These are phyloP conservation scores for Distichodus sexfasciatus DNA, from an alignment of 2,797 vertebrate species.

Conservation along the genomic window DNA sequence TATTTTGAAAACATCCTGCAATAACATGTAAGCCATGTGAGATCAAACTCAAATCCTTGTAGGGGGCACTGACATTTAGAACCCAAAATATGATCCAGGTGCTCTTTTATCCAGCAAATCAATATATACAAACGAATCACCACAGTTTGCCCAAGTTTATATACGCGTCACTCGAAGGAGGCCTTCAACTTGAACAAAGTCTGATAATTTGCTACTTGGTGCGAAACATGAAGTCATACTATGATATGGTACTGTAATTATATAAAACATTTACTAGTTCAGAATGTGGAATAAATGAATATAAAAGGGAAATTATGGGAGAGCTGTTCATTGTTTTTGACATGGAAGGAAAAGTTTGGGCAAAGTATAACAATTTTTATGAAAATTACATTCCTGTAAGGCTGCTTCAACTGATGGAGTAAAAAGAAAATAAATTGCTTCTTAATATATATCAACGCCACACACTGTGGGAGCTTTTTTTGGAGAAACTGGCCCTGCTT, in stretches of 20 bases:
- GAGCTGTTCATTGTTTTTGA: not conserved
- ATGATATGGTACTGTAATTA: too few species aligned
- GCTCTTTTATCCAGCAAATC: not conserved
- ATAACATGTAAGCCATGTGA: not conserved
- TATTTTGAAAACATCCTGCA: not conserved
- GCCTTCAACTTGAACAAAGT: not conserved
- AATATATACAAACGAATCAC: not conserved
- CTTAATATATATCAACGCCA: too few species aligned
- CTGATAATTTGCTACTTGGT: not conserved
- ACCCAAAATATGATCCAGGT: not conserved
- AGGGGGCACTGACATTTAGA: not conserved
- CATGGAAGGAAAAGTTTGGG: not conserved
- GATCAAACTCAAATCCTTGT: not conserved
- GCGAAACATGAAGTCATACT: not conserved
- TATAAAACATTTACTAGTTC: too few species aligned
- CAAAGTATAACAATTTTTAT: too few species aligned
- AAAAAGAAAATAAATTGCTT: too few species aligned
- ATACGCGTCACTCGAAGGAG: not conserved
- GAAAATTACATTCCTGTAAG: conserved; percentile 5
- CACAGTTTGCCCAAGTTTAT: too few species aligned
- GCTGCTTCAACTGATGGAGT: not conserved
- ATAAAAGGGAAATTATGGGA: too few species aligned
- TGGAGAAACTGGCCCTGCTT: not conserved
- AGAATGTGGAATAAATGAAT: too few species aligned
- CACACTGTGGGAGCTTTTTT: not conserved